Evolutionary conservation across 1,140 invertebrate species (phyloP), one percentile per base, ranked within the genome.

Genomic region (Neodiprion lecontei): DNA sequence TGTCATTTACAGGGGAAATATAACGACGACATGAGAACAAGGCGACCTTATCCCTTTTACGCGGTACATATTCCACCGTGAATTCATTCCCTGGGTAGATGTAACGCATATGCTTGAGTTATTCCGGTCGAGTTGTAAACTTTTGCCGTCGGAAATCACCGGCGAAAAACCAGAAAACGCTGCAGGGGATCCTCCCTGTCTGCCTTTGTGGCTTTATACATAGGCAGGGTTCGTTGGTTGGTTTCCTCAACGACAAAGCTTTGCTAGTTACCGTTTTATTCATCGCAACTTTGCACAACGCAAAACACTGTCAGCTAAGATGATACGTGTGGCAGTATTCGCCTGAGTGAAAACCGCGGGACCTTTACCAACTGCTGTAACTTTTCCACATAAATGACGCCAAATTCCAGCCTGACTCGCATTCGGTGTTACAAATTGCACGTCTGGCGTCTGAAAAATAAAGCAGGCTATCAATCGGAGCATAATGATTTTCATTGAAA

Each of bases 71-170:
- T 61, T 61, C 53, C 53, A 40, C 28, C n/a, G 53, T 5, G 11
- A 14, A 12, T 61, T 61, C n/a, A 12, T 61, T 61, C n/a, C 53
- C n/a, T 61, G n/a, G 11, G 53, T 61, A 61, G 11, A 61, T n/a
- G 53, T 61, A 61, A 14, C 8, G n/a, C 53, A 9, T 61, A 61
- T 61, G 28, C 28, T 5, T 5, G 2, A 40, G 28, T 40, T 40
- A 40, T 40, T 40, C 28, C 28, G 28, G 28, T 5, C 28, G 28
- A 40, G 28, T 5, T 61, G n/a, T 17, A 61, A 61, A 61, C 53
- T 61, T 17, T 61, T 61, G 53, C n/a, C 53, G 53, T 61, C 53
- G n/a, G 53, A 61, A 61, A 14, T 61, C 53, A 61, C 53, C 53
- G 53, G 11, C n/a, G 53, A 17, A 61, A 61, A 61, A 61, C 53